Evolutionary conservation across 2,797 vertebrate species (phyloP).

Genomic region (Liasis olivaceus): DNA sequence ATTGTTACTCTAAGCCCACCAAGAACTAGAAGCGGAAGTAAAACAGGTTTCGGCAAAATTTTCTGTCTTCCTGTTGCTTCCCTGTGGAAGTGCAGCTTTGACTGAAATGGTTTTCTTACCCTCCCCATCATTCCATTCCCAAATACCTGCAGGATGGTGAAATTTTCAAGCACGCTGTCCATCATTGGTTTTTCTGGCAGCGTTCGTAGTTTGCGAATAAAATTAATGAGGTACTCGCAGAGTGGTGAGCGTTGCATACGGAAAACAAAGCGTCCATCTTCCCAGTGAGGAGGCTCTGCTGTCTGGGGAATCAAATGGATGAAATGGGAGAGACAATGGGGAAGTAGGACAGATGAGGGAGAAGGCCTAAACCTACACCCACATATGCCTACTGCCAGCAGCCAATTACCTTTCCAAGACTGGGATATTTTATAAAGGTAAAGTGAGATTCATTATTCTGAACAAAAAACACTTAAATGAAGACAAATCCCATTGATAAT

Average conservation of each 20-base stretch:
- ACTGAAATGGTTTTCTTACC: not conserved
- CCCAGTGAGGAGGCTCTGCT: slow-evolving; percentile 87
- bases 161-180: slow-evolving; percentile 98
- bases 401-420: not conserved
- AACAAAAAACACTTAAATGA: not conserved
- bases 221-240: slow-evolving; percentile 98
- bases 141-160: slow-evolving; percentile 92
- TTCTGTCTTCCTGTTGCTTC: not conserved
- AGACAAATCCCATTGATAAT: not conserved
- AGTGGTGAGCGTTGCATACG: slow-evolving; percentile 93
- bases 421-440: not conserved
- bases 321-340: not conserved
- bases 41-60: not conserved
- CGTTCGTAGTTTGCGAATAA: slow-evolving; percentile 97
- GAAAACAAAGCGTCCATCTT: slow-evolving; percentile 90
- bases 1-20: not conserved
- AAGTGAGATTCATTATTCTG: not conserved
- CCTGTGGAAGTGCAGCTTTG: not conserved
- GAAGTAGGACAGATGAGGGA: not conserved
- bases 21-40: not conserved
- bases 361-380: not conserved
- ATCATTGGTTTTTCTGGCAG: slow-evolving; percentile 98
- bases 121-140: not conserved
- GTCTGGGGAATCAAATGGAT: slow-evolving; percentile 75
- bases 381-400: not conserved